phyloP scores from a whole-genome alignment of 2,797 vertebrate species.

The Selene dorsalis region DNA sequence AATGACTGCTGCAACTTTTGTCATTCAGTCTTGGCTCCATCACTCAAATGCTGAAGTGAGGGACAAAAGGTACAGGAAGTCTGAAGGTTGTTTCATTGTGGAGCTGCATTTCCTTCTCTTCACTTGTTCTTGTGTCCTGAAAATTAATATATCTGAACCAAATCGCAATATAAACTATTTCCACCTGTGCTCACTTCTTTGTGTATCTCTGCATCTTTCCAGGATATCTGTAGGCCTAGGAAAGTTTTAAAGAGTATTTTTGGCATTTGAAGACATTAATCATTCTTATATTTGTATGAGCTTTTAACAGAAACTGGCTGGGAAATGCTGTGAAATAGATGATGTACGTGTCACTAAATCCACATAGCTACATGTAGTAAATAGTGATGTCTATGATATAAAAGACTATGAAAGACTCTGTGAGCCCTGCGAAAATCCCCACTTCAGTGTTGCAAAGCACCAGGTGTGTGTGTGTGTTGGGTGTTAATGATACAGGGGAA shows the following conservation, averaged over 20 bases:
- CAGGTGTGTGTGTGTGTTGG: constrained; percentile 21
- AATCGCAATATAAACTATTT: not conserved
- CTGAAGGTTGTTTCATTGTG: constrained; percentile 39
- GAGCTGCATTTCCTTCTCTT: not conserved
- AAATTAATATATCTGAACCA: not conserved
- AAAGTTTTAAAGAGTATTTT: not conserved
- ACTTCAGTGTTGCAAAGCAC: not conserved
- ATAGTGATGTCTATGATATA: no score
- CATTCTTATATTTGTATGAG: not conserved
- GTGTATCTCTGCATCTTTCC: not conserved
- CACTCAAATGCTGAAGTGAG: not conserved
- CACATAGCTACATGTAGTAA: no score
- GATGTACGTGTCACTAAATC: not conserved
- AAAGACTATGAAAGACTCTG: no score
- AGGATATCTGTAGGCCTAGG: not conserved
- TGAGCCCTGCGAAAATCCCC: not conserved
- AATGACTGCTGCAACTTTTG: not conserved
- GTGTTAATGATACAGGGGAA: constrained; percentile 7
- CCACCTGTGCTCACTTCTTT: not conserved
- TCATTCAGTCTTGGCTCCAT: not conserved
- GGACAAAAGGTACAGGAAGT: not conserved
- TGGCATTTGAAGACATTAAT: not conserved
- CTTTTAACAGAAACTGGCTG: not conserved
- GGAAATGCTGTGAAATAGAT: not conserved
- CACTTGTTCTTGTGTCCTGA: not conserved